Conservation (phyloP, 2,113 vertebrate genomes). For the Chascanopsetta lugubris region DNA sequence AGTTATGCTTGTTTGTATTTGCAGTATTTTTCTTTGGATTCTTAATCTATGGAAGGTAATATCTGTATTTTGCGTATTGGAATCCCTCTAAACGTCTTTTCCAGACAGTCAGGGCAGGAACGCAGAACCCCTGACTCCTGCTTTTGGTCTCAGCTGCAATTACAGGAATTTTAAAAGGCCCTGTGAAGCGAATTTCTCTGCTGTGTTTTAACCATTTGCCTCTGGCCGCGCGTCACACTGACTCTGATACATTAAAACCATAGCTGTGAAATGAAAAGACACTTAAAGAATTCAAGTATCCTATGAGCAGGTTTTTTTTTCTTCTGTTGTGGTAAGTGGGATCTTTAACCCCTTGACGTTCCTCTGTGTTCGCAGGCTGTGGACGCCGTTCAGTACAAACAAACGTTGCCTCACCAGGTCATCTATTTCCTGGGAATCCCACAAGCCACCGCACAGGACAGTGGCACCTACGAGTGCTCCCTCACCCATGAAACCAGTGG, state of each 20-base stretch:
- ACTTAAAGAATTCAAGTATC: conserved; percentile 24
- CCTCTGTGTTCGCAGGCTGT: conserved; percentile 63
- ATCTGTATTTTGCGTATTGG: conserved; percentile 35
- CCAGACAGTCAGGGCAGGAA: conserved; percentile 49
- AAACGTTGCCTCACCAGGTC: conserved; percentile 56
- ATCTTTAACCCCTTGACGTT: conserved; percentile 10
- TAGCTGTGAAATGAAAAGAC: conserved; percentile 48
- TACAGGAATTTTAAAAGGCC: conserved; percentile 63
- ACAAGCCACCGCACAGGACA: conserved; percentile 85
- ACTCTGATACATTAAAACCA: conserved; percentile 7
- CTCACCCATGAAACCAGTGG: conserved; percentile 79
- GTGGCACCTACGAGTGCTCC: conserved; percentile 89
- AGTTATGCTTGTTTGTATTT: conserved; percentile 51
- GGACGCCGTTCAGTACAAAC: conserved; percentile 59
- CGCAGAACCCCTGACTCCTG: conserved; percentile 50
- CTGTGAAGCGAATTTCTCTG: conserved; percentile 73
- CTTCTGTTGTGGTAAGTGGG: neutral
- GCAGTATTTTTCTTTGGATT: conserved; percentile 17
- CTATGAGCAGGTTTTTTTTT: neutral
- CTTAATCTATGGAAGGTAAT: conserved; percentile 45
- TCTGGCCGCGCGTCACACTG: conserved; percentile 19
- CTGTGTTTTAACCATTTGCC: conserved; percentile 61
- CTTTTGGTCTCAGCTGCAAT: conserved; percentile 67
- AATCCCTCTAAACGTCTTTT: conserved; percentile 65
- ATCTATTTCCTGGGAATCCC: conserved; percentile 86